These are phyloP conservation scores for Myoxocephalus aenaeus DNA, from an alignment of 2,797 vertebrate genomes.

Conservation along the genomic window DNA sequence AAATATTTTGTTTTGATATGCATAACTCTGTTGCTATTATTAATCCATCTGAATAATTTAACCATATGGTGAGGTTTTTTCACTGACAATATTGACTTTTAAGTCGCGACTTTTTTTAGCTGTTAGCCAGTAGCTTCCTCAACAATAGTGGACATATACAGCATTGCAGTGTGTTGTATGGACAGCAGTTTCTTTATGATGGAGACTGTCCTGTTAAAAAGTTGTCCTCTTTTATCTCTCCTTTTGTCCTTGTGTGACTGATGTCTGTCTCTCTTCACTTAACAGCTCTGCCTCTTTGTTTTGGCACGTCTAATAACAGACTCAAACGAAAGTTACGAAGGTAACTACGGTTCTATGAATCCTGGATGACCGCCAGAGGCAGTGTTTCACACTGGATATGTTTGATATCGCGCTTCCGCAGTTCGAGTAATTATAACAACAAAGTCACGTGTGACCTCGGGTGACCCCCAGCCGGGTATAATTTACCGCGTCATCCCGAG, in stretches of 20 bases:
- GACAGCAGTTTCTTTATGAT: background rate
- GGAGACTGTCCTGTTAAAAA: background rate
- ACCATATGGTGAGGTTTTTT: background rate
- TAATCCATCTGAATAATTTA: background rate
- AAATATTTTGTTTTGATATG: slow-evolving; percentile 1
- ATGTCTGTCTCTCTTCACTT: background rate
- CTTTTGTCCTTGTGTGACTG: background rate
- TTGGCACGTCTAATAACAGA: background rate
- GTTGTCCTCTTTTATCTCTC: background rate
- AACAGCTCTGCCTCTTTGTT: background rate
- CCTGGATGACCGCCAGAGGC: too few relatives aligned
- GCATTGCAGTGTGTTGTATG: background rate
- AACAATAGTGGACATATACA: background rate
- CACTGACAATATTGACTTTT: background rate
- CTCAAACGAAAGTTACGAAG: too few relatives aligned
- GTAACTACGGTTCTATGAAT: too few relatives aligned
- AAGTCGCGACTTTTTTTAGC: background rate
- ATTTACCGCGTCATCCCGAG: too few relatives aligned
- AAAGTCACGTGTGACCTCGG: too few relatives aligned
- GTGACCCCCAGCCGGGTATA: too few relatives aligned
- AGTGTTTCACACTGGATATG: too few relatives aligned
- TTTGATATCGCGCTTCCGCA: too few relatives aligned
- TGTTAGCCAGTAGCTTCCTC: background rate
- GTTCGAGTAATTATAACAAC: too few relatives aligned
- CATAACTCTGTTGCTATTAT: slow-evolving; percentile 1